A percentile compares a stretch with the other conserved stretches of the same genome.
phyloP scores from a whole-genome alignment of 2,797 vertebrate genomes.

The Ciconia nigra region DNA sequence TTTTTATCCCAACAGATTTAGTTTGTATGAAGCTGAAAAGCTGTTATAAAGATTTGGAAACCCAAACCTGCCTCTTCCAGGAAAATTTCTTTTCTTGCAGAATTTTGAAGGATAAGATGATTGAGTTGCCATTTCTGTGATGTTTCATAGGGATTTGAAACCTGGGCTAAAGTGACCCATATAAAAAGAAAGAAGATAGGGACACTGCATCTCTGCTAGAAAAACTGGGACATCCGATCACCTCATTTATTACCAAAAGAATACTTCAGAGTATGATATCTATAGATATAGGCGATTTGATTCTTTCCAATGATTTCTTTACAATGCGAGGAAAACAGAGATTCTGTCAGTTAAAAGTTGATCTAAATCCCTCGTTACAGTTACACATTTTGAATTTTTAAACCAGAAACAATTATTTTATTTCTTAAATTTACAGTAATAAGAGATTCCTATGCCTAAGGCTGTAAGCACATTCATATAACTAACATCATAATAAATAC shows the following conservation, averaged over 20 bases:
- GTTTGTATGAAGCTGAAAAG: conserved; percentile 16
- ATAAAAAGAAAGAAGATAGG: conserved; percentile 10
- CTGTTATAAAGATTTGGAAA: background rate
- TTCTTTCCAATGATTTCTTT: background rate
- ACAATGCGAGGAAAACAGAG: background rate
- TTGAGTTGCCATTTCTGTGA: background rate
- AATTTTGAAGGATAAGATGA: background rate
- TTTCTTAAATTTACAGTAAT: background rate
- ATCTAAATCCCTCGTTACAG: background rate
- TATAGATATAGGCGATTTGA: background rate
- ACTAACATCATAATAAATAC: background rate
- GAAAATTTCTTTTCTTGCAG: background rate
- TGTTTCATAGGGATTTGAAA: background rate
- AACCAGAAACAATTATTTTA: background rate
- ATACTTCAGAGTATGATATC: background rate
- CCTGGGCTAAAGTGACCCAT: background rate
- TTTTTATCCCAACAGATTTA: background rate
- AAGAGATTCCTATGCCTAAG: background rate
- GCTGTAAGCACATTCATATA: background rate
- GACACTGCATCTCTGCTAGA: background rate
- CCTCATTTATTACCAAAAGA: background rate
- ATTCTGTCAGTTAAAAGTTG: background rate
- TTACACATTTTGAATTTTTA: background rate
- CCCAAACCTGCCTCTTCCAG: background rate
- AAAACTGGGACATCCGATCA: conserved; percentile 26